A percentile compares a stretch with the other conserved stretches of the same genome.
Evolutionary conservation across 1,140 invertebrate species (phyloP).

Genomic region (Dolichoris vasculosae): DNA sequence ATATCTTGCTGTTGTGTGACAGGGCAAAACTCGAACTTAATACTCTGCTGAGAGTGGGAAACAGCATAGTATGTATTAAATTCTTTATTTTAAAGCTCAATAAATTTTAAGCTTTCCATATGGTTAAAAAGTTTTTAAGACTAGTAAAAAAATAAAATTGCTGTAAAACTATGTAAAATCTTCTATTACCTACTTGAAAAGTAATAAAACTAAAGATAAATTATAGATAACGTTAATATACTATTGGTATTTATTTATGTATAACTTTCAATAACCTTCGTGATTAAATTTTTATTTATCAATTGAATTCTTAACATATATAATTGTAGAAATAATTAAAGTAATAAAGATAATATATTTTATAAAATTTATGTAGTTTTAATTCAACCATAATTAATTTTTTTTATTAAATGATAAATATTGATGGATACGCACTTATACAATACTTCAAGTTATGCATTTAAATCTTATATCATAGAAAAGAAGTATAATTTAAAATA

Average conservation of each 20-base stretch:
- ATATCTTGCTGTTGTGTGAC: conserved; percentile 93
- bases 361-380: no score
- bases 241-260: background rate
- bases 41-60: conserved; percentile 88
- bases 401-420: no score
- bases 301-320: background rate
- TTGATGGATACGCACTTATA: no score
- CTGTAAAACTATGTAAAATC: background rate
- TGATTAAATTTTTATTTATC: background rate
- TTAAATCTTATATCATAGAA: no score
- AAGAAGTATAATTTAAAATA: no score
- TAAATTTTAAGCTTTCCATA: background rate
- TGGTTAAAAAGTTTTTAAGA: background rate
- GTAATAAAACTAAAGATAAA: background rate
- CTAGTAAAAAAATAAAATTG: background rate
- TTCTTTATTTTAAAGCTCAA: background rate
- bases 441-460: no score
- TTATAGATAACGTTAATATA: background rate
- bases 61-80: conserved; percentile 81
- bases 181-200: no score
- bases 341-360: no score
- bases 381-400: no score
- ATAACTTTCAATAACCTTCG: background rate
- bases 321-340: background rate
- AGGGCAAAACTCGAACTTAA: conserved; percentile 89